Evolutionary conservation across 2,888 invertebrate species (phyloP), one percentile per base, ranked within the genome.

Genomic region (Rhingia rostrata): DNA sequence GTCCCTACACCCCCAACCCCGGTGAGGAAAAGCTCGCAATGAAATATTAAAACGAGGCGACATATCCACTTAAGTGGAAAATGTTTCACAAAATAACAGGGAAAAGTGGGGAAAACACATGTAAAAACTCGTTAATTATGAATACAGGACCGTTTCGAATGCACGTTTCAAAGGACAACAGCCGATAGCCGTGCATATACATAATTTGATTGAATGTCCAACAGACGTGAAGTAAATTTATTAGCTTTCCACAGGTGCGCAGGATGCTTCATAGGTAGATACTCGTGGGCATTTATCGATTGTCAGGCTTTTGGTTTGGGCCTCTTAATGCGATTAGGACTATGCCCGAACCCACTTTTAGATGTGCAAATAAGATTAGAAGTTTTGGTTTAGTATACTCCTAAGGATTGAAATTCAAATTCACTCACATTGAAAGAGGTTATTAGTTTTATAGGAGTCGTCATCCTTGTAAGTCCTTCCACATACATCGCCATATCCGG

Each of bases 161-260:
- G 45, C 54, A 39, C 41, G 41, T 64, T 72, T 61, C 47, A 70
- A 72, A 82, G 78, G 78, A 69, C 14, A 33, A 10, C 33, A 1
- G 49, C 35, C 33, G 4, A n/a, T 39, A 49, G 56, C 69, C 73
- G 63, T 69, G 67, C 69, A 56, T 30, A 79, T 32, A 49, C 49
- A 49, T 83, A 83, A 83, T 83, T 83, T 69, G 79, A 83, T 79
- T 83, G 56, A 73, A 54, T 79, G 73, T 69, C 83, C 79, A 83
- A 58, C 60, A 83, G 83, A 83, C 83, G 66, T 74, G 73, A 83
- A 79, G 63, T 83, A 83, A 83, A 79, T 83, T 79, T 83, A 83
- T 83, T 79, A 69, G 79, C 73, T 74, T 10, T 35, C 39, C 51
- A 67, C 79, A 79, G 69, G 79, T 83, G 72, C 54, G 49, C 51